These are phyloP conservation scores for Crioceris asparagi DNA, from an alignment of 2,888 invertebrate genomes.

Conservation along the genomic window DNA sequence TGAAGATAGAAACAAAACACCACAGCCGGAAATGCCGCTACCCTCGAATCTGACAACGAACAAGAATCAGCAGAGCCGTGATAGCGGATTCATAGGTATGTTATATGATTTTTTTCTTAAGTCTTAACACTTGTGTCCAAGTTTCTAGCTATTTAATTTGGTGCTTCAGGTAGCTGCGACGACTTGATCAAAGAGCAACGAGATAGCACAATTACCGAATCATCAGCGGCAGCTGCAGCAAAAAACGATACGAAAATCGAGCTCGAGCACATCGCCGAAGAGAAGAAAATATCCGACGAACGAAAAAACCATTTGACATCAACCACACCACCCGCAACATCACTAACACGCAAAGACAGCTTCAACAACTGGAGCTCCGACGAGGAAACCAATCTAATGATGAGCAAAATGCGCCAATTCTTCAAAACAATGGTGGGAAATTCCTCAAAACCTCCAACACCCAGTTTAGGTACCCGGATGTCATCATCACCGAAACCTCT, in stretches of 20 bases:
- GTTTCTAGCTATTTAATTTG: too few relatives aligned
- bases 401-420: slow-evolving; percentile 88
- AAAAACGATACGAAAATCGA: slow-evolving; percentile 36
- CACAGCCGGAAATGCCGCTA: slow-evolving; percentile 51
- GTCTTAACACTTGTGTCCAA: too few relatives aligned
- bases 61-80: slow-evolving; percentile 72
- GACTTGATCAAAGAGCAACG: slow-evolving; percentile 63
- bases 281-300: slow-evolving; percentile 43
- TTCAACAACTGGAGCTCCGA: slow-evolving; percentile 92
- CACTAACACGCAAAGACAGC: slow-evolving; percentile 73
- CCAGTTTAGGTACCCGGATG: slow-evolving; percentile 28
- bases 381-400: slow-evolving; percentile 89
- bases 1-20: slow-evolving; percentile 56
- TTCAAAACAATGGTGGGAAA: slow-evolving; percentile 82
- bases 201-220: slow-evolving; percentile 36
- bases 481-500: slow-evolving; percentile 43
- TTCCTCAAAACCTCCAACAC: slow-evolving; percentile 44
- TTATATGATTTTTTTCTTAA: too few relatives aligned
- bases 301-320: slow-evolving; percentile 26
- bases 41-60: slow-evolving; percentile 48
- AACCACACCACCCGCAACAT: slow-evolving; percentile 42
- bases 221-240: slow-evolving; percentile 13
- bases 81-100: slow-evolving; percentile 83
- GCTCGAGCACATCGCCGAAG: slow-evolving; percentile 50
- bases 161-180: slow-evolving; percentile 80